Evolutionary conservation across 2,888 invertebrate genomes (phyloP).

Genomic region (Drosophila paramelanica): DNA sequence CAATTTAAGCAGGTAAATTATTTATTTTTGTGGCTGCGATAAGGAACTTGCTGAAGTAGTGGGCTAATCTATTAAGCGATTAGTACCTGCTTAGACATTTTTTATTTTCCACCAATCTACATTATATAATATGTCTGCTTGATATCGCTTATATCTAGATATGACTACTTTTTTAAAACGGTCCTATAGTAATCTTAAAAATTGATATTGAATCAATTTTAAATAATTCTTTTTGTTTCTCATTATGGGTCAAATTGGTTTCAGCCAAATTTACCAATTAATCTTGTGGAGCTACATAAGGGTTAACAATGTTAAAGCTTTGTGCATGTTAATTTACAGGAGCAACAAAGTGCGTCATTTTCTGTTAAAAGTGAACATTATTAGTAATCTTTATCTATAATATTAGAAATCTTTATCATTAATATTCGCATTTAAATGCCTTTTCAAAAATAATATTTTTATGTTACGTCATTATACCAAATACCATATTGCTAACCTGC

Average conservation of each 20-base stretch:
- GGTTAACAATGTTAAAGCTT: constrained; percentile 5
- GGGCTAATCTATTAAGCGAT: constrained; percentile 43
- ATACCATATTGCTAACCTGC: not conserved
- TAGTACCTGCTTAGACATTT: constrained; percentile 4
- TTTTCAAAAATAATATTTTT: too few species aligned
- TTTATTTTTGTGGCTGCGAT: constrained; percentile 18
- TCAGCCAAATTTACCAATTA: not conserved
- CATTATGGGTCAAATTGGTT: not conserved
- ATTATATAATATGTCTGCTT: not conserved
- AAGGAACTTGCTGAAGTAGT: constrained; percentile 31
- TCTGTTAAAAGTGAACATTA: not conserved
- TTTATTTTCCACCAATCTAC: not conserved
- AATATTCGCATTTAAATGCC: not conserved
- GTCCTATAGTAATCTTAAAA: not conserved
- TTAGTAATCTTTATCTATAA: too few species aligned
- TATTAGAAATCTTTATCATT: not conserved
- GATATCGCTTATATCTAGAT: not conserved
- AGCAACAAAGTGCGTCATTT: constrained; percentile 38
- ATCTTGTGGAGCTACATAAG: not conserved
- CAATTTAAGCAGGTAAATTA: constrained; percentile 23
- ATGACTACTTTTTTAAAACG: not conserved
- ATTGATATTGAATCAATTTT: not conserved
- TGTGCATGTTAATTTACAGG: constrained; percentile 36
- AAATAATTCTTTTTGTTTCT: too few species aligned
- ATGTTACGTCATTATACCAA: too few species aligned